Evolutionary conservation across 2,113 vertebrate species (phyloP).

Genomic region (Bucco capensis): DNA sequence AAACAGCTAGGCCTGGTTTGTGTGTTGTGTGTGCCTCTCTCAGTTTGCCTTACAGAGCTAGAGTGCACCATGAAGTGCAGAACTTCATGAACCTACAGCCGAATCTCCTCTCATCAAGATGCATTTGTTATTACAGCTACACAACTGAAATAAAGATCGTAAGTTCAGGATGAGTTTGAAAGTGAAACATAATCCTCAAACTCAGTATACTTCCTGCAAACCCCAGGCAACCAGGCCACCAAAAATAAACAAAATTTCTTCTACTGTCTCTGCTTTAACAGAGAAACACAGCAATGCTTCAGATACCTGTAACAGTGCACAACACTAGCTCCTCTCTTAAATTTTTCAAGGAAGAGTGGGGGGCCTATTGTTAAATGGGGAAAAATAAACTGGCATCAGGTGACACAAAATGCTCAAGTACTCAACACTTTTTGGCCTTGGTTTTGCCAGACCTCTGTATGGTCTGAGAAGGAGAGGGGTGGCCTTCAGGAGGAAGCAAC

Average conservation of each 20-base stretch:
- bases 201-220: background rate
- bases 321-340: background rate
- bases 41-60: background rate
- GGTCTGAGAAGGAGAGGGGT: background rate
- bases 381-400: background rate
- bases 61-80: background rate
- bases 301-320: background rate
- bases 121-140: background rate
- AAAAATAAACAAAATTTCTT: background rate
- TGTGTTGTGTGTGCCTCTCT: background rate
- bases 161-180: background rate
- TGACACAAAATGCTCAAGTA: background rate
- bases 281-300: background rate
- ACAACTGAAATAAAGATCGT: background rate
- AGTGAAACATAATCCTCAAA: background rate
- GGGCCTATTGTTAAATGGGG: background rate
- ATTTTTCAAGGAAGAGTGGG: background rate
- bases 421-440: background rate
- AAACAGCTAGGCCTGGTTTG: background rate
- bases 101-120: background rate
- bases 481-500: background rate
- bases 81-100: background rate
- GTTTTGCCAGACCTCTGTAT: fast-evolving
- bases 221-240: background rate
- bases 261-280: background rate